Conservation (phyloP, 2,888 invertebrate genomes). For the Drosophila infuscata region DNA sequence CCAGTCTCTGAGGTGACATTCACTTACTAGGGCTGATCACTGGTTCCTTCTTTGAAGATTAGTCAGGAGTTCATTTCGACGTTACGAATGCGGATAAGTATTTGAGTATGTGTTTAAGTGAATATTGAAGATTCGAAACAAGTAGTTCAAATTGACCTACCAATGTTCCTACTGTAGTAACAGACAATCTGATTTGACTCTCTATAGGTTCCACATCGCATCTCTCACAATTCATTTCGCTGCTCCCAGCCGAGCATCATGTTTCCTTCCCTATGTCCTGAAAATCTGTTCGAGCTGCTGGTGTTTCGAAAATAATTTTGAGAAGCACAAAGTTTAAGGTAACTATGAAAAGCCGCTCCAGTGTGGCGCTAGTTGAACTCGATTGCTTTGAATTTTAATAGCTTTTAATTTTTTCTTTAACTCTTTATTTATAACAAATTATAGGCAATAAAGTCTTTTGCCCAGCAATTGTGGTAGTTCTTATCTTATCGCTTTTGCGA, state of each 20-base stretch:
- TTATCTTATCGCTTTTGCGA: conserved; percentile 21
- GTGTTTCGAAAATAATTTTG: conserved; percentile 13
- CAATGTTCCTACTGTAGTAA: conserved; percentile 50
- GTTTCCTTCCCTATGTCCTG: conserved; percentile 89
- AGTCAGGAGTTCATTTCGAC: conserved; percentile 90
- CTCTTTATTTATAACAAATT: conserved; percentile 18
- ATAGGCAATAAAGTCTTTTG: too few relatives aligned
- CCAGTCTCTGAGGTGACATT: conserved; percentile 79
- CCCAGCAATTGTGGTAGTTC: not conserved
- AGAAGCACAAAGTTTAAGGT: not conserved
- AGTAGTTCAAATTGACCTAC: conserved; percentile 82
- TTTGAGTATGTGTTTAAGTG: conserved; percentile 85
- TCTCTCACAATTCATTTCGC: too few relatives aligned
- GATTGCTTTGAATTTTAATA: not conserved
- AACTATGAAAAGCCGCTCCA: not conserved
- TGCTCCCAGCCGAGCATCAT: too few relatives aligned
- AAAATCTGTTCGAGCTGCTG: conserved; percentile 80
- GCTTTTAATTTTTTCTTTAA: conserved; percentile 41
- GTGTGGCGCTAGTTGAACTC: not conserved
- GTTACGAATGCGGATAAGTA: conserved; percentile 89
- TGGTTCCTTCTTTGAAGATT: conserved; percentile 88
- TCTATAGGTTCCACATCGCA: too few relatives aligned
- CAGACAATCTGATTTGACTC: too few relatives aligned
- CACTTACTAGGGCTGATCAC: conserved; percentile 73
- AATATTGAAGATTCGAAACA: not conserved